Evolutionary conservation across 2,888 invertebrate species (phyloP).

Genomic region (Agriopis aurantiaria): DNA sequence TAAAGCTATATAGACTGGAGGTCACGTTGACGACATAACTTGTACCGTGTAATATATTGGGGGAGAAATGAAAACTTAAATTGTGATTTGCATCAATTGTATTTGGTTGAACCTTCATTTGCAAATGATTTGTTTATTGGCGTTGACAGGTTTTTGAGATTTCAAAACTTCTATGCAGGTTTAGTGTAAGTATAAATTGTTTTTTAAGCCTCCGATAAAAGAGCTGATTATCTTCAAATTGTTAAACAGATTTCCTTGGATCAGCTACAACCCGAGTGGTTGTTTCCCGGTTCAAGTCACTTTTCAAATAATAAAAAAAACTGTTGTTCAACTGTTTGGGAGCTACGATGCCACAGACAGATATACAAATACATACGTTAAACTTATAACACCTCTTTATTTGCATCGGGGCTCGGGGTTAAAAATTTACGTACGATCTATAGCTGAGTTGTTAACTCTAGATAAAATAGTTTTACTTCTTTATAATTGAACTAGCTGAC

Average conservation of each 20-base stretch:
- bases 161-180: neutral
- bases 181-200: neutral
- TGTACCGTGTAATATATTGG: conserved; percentile 61
- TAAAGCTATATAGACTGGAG: conserved; percentile 72
- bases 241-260: too few relatives aligned
- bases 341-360: too few relatives aligned
- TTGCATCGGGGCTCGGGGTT: too few relatives aligned
- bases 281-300: too few relatives aligned
- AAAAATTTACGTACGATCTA: neutral
- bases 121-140: conserved; percentile 33
- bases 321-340: too few relatives aligned
- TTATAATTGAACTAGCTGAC: neutral
- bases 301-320: too few relatives aligned
- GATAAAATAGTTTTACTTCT: neutral
- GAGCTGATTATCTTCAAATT: too few relatives aligned
- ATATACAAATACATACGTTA: too few relatives aligned
- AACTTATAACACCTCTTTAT: too few relatives aligned
- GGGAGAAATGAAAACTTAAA: conserved; percentile 54
- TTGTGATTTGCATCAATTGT: conserved; percentile 50
- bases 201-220: too few relatives aligned
- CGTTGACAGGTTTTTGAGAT: neutral
- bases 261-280: too few relatives aligned
- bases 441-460: neutral
- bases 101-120: conserved; percentile 31
- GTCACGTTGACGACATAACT: conserved; percentile 77